Evolutionary conservation across 2,888 invertebrate genomes (phyloP).

Genomic region (Scotopteryx bipunctaria): DNA sequence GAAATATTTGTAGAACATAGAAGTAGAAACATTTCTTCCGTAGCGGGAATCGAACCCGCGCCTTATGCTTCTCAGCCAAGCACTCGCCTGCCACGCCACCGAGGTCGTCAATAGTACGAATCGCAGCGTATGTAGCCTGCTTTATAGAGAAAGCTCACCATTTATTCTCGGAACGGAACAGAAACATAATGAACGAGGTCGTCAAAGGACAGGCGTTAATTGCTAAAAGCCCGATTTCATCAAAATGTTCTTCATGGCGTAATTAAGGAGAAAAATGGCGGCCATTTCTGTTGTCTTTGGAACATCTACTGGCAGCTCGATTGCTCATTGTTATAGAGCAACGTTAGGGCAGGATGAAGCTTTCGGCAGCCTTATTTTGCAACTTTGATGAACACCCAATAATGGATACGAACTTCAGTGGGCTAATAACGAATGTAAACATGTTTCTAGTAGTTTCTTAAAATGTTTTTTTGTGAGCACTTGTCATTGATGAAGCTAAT

Average conservation of each 20-base stretch:
- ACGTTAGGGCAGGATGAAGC: not conserved
- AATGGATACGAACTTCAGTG: too few relatives aligned
- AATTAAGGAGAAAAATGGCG: conserved; percentile 61
- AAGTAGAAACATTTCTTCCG: too few relatives aligned
- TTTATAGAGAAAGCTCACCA: not conserved
- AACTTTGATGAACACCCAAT: too few relatives aligned
- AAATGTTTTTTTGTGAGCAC: too few relatives aligned
- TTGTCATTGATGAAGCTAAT: too few relatives aligned
- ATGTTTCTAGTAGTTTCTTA: too few relatives aligned
- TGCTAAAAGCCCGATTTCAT: conserved; percentile 52
- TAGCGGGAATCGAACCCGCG: too few relatives aligned
- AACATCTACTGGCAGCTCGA: too few relatives aligned
- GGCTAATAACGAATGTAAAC: too few relatives aligned
- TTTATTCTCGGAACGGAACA: conserved; percentile 8
- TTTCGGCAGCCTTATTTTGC: not conserved
- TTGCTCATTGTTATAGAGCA: conserved; percentile 14
- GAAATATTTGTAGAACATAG: too few relatives aligned
- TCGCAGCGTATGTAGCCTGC: not conserved
- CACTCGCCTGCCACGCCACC: not conserved
- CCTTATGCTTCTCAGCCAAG: too few relatives aligned
- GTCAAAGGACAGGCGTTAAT: conserved; percentile 49
- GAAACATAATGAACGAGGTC: conserved; percentile 40
- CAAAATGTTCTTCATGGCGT: conserved; percentile 54
- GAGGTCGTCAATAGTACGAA: not conserved
- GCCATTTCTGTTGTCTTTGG: conserved; percentile 41